These are phyloP conservation scores for Myotis pilosus DNA, from an alignment of 2,797 vertebrate species.

Conservation along the genomic window DNA sequence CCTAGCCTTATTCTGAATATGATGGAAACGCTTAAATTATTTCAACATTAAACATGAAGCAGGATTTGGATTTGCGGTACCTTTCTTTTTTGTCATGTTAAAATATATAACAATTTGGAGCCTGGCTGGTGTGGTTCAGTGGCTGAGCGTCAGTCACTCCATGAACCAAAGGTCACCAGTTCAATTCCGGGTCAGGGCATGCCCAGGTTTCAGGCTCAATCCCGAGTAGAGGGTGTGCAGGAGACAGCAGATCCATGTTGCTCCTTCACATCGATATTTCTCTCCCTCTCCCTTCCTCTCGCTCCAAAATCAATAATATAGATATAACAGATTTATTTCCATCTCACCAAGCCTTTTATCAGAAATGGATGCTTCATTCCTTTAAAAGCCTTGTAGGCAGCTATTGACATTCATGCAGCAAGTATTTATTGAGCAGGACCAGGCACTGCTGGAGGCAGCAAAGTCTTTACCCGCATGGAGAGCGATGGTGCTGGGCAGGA, in stretches of 20 bases:
- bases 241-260: too few species aligned
- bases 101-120: background rate
- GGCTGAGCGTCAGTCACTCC: too few species aligned
- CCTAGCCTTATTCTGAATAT: slow-evolving; percentile 40
- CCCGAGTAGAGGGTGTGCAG: too few species aligned
- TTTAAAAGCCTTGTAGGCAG: slow-evolving; percentile 36
- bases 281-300: too few species aligned
- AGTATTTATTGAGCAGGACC: background rate
- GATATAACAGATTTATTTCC: slow-evolving; percentile 23
- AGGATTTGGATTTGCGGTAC: slow-evolving; percentile 45
- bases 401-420: slow-evolving; percentile 20
- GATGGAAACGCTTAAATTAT: slow-evolving; percentile 44
- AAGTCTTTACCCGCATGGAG: background rate
- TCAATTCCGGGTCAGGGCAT: too few species aligned
- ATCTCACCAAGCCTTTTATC: slow-evolving; percentile 51
- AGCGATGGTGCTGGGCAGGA: background rate
- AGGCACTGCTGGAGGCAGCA: background rate
- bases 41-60: slow-evolving; percentile 36
- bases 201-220: too few species aligned
- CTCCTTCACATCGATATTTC: too few species aligned
- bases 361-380: background rate
- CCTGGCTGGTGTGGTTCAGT: too few species aligned
- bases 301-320: too few species aligned
- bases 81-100: slow-evolving; percentile 54
- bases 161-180: too few species aligned